Evolutionary conservation across 64 coral and sea anemone genomes (phyloP).

Genomic region (Cladopsammia gracilis): DNA sequence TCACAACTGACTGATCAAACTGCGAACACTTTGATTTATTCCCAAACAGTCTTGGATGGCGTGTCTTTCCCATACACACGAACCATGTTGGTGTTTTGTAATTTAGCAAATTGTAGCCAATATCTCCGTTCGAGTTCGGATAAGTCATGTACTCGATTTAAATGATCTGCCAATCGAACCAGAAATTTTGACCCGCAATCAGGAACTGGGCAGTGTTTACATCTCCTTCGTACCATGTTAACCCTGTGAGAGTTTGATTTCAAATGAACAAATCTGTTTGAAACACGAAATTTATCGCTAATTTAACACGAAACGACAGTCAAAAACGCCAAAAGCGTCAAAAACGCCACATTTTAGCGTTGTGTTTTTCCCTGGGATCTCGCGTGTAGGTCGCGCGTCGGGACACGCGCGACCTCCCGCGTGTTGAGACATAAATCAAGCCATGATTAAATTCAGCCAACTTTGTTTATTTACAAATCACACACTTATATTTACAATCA

Average conservation of each 20-base stretch:
- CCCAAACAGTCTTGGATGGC: not conserved
- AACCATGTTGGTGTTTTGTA: conserved; percentile 22
- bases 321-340: too few species aligned
- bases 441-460: too few species aligned
- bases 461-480: too few species aligned
- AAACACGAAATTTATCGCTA: not conserved
- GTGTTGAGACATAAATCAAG: too few species aligned
- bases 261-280: not conserved
- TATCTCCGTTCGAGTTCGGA: conserved; percentile 16
- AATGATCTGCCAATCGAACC: conserved; percentile 2
- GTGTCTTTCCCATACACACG: not conserved
- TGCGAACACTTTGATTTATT: not conserved
- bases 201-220: not conserved
- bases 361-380: not conserved
- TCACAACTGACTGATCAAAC: conserved; percentile 42
- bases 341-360: not conserved
- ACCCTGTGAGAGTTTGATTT: not conserved
- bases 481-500: too few species aligned
- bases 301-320: too few species aligned
- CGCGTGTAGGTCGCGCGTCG: not conserved
- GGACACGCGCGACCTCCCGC: too few species aligned
- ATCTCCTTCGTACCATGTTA: not conserved
- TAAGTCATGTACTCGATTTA: conserved; percentile 38
- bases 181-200: not conserved
- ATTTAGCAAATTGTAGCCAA: conserved; percentile 21